Evolutionary conservation across 2,888 invertebrate genomes (phyloP).

Genomic region (Dexiosoma caninum): DNA sequence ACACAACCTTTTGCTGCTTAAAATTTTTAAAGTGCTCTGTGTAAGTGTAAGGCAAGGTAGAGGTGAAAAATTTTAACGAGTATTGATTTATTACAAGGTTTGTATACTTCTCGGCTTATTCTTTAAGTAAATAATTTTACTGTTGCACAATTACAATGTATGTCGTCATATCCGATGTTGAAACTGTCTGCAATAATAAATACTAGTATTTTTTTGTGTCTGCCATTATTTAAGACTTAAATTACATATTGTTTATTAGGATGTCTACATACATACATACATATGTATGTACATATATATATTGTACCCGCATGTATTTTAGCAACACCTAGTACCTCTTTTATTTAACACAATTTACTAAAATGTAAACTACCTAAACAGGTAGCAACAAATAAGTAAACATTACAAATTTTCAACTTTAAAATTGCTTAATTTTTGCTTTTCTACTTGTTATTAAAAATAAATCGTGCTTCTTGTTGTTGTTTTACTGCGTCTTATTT

Average conservation of each 20-base stretch:
- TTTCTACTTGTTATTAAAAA: slow-evolving; percentile 19
- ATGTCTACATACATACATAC: not conserved
- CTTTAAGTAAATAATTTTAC: not conserved
- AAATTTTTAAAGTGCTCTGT: not conserved
- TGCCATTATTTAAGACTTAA: not conserved
- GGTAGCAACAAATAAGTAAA: slow-evolving; percentile 3
- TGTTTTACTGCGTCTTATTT: slow-evolving; percentile 31
- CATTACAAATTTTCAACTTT: slow-evolving; percentile 27
- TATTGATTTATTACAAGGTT: slow-evolving; percentile 30
- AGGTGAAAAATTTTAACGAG: not conserved
- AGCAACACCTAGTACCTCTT: slow-evolving; percentile 27
- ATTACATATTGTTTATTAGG: no score
- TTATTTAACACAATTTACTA: slow-evolving; percentile 39
- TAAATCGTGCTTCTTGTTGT: slow-evolving; percentile 25
- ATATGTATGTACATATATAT: not conserved
- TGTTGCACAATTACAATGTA: not conserved
- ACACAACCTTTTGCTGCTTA: not conserved
- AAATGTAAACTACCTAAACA: not conserved
- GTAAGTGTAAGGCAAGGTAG: not conserved
- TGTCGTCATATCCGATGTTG: slow-evolving; percentile 1
- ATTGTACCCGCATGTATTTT: not conserved
- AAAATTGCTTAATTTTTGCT: slow-evolving; percentile 31
- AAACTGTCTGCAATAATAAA: slow-evolving; percentile 14
- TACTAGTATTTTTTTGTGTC: not conserved
- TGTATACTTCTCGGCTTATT: not conserved